These are phyloP conservation scores for Calliphora vomitoria DNA, from an alignment of 2,888 invertebrate species.

Conservation along the genomic window DNA sequence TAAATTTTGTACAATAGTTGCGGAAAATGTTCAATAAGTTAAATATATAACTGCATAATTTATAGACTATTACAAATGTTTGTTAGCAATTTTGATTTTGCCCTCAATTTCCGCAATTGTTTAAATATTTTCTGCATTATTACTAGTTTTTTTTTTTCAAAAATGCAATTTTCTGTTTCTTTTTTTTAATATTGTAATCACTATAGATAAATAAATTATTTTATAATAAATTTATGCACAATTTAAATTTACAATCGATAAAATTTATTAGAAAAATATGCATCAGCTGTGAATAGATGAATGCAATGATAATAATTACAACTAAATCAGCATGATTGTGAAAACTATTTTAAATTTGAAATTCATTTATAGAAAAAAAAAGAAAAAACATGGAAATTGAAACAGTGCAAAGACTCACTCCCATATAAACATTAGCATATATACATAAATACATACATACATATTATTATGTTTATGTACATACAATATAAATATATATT, in stretches of 20 bases:
- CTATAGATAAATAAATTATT: slow-evolving; percentile 44
- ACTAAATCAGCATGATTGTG: slow-evolving; percentile 11
- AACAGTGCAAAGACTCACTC: not conserved
- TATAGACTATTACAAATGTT: too few relatives aligned
- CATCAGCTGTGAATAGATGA: slow-evolving; percentile 45
- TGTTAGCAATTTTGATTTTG: too few relatives aligned
- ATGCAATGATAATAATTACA: slow-evolving; percentile 38
- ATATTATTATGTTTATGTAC: too few relatives aligned
- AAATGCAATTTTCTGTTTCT: not conserved
- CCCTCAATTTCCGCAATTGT: too few relatives aligned
- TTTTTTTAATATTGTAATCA: not conserved
- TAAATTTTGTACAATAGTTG: too few relatives aligned
- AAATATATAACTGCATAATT: too few relatives aligned
- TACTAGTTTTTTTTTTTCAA: not conserved
- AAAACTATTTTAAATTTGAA: not conserved
- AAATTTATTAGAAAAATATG: slow-evolving; percentile 53
- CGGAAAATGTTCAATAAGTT: too few relatives aligned
- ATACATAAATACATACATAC: too few relatives aligned
- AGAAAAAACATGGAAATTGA: not conserved
- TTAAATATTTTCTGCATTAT: not conserved
- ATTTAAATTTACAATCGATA: slow-evolving; percentile 50
- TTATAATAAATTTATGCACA: slow-evolving; percentile 15
- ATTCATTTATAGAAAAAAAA: not conserved
- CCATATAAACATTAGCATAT: not conserved
- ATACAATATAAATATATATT: too few relatives aligned